A percentile compares a stretch with the other conserved stretches of the same genome.
These are phyloP conservation scores for Microctenopoma steveboyesi DNA, from an alignment of 2,797 vertebrate genomes.

Conservation along the genomic window DNA sequence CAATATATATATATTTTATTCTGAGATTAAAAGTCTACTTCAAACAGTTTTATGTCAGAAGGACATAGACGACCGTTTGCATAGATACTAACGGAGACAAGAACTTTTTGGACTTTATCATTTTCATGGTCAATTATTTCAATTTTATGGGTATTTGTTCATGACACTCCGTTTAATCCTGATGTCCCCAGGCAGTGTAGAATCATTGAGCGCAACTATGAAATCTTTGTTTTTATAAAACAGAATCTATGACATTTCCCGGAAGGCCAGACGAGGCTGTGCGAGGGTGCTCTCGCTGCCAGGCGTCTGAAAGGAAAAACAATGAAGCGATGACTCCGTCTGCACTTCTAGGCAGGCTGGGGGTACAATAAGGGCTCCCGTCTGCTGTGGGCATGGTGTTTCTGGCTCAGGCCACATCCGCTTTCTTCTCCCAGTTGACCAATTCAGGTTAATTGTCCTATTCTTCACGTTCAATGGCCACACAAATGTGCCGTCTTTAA, in stretches of 20 bases:
- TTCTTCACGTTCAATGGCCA: slow-evolving; percentile 9
- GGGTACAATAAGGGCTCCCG: slow-evolving; percentile 17
- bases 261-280: slow-evolving; percentile 6
- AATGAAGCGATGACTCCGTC: slow-evolving; percentile 8
- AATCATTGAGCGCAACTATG: slow-evolving; percentile 26
- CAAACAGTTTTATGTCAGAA: slow-evolving; percentile 13
- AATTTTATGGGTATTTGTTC: background rate
- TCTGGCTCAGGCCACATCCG: background rate
- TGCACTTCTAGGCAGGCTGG: slow-evolving; percentile 14
- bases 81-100: background rate
- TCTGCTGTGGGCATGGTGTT: slow-evolving; percentile 15
- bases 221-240: slow-evolving; percentile 6
- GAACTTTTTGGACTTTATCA: background rate
- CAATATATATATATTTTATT: too few species aligned
- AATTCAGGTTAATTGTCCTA: slow-evolving; percentile 13
- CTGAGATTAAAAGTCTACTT: too few species aligned
- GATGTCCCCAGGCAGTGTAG: slow-evolving; percentile 14
- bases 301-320: slow-evolving; percentile 27
- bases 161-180: background rate
- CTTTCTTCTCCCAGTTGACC: slow-evolving; percentile 13
- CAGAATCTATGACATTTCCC: background rate
- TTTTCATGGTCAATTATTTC: background rate
- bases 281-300: background rate
- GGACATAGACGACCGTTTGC: background rate
- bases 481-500: background rate